phyloP scores from a whole-genome alignment of 2,797 vertebrate species.

The Dryobates pubescens region DNA sequence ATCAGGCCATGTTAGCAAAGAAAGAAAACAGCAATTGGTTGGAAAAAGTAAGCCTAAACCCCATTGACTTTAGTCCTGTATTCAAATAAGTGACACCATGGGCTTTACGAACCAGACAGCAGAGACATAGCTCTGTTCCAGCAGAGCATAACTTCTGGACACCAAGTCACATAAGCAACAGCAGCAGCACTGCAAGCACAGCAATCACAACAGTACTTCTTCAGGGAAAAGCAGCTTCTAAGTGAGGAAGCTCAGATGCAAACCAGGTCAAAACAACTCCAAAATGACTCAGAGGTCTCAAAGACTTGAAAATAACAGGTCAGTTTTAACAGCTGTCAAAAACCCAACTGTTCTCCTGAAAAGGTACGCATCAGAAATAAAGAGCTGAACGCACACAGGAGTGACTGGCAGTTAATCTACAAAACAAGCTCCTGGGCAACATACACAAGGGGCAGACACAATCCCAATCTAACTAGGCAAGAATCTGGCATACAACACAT shows the following conservation, averaged over 20 bases:
- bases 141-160: not conserved
- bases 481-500: not conserved
- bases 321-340: not conserved
- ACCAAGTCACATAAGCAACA: not conserved
- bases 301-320: not conserved
- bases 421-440: not conserved
- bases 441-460: not conserved
- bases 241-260: not conserved
- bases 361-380: not conserved
- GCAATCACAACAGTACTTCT: not conserved
- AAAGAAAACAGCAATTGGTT: not conserved
- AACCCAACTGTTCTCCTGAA: not conserved
- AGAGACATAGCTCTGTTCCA: not conserved
- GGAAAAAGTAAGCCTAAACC: not conserved
- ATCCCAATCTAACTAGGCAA: not conserved
- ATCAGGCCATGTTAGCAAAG: not conserved
- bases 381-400: not conserved
- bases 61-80: not conserved
- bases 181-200: not conserved
- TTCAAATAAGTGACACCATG: not conserved
- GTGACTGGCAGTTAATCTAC: not conserved
- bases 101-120: not conserved
- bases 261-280: conserved; percentile 7
- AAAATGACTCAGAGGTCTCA: conserved; percentile 8
- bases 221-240: conserved; percentile 8